Base-by-base conservation (phyloP, 2,797 vertebrate genomes). In the Sternarchorhynchus goeldii region DNA sequence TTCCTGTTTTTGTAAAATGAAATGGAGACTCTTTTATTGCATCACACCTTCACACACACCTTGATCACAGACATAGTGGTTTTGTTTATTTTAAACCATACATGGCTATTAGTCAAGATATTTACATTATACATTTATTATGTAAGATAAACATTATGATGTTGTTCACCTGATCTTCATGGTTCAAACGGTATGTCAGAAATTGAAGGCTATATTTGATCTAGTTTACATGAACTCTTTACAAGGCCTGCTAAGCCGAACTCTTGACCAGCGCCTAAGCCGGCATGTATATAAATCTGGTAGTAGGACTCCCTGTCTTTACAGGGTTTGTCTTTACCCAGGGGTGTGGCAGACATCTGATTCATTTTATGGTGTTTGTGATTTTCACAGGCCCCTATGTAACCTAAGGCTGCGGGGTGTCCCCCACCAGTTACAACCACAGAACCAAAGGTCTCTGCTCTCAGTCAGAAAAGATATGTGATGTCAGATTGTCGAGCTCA, bases 1-100 rank as follows among this genome's bases (percentile, higher is more conserved):
- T 88, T 91, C 90, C 91, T 92, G 92, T 91, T 90, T 86, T 85
- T 82, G 81, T 80, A 10, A 59, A 70, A 78, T 77, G n/a, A 74
- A 80, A 80, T 76, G 86, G 85, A 87, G 85, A 77, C 82, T 73
- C 77, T 88, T 87, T 90, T 84, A 85, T 67, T 80, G 45, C 79
- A 16, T 57, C 62, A 41, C 50, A 59, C 29, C 31, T 73, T 73
- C 14, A 29, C 20, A 45, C 25, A 59, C n/a, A 56, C 29, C 8
- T 32, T 55, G 68, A 20, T 5, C 8, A 7, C 20, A 32, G 31
- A 20, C 16, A 17, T 29, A 14, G 55, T 18, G 65, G 21, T 62
- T 56, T 18, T 39, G 3, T n/a, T 62, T 18, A 20, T 74, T 77
- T 73, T 56, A 4, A 45, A 60, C 16, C 34, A 36, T 36, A 4